Conservation (phyloP, 1,140 invertebrate genomes). For the Drosophila ironensis region DNA sequence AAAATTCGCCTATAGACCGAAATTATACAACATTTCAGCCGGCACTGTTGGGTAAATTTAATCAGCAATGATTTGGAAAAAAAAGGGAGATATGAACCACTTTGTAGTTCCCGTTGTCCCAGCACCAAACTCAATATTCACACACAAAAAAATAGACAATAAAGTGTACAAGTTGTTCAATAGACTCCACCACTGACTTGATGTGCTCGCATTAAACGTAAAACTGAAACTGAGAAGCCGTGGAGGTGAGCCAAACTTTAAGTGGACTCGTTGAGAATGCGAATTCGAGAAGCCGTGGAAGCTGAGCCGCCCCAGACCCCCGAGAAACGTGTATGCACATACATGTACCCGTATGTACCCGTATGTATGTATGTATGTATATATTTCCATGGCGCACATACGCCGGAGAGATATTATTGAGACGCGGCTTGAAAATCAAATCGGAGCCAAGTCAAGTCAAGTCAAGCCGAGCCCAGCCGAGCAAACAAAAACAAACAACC, state of each 20-base stretch:
- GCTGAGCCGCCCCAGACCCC: neutral
- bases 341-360: too few relatives aligned
- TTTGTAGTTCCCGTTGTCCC: neutral
- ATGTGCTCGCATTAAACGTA: slow-evolving; percentile 67
- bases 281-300: slow-evolving; percentile 6
- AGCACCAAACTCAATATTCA: neutral
- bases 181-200: slow-evolving; percentile 57
- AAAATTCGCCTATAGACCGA: too few relatives aligned
- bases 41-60: too few relatives aligned
- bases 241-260: slow-evolving; percentile 54
- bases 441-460: too few relatives aligned
- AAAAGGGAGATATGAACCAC: too few relatives aligned
- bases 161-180: neutral
- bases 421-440: slow-evolving; percentile 50
- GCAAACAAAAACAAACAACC: slow-evolving; percentile 17
- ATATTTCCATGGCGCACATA: too few relatives aligned
- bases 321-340: too few relatives aligned
- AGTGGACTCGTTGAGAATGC: slow-evolving; percentile 70
- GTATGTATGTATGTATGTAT: too few relatives aligned
- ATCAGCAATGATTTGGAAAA: too few relatives aligned
- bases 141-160: slow-evolving; percentile 3
- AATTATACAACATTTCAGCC: too few relatives aligned
- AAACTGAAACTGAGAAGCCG: slow-evolving; percentile 65
- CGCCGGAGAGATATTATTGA: too few relatives aligned
- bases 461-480: neutral